A percentile compares a stretch with the other conserved stretches of the same genome.
phyloP scores from a whole-genome alignment of 2,888 invertebrate genomes.

The Anarsia innoxiella region DNA sequence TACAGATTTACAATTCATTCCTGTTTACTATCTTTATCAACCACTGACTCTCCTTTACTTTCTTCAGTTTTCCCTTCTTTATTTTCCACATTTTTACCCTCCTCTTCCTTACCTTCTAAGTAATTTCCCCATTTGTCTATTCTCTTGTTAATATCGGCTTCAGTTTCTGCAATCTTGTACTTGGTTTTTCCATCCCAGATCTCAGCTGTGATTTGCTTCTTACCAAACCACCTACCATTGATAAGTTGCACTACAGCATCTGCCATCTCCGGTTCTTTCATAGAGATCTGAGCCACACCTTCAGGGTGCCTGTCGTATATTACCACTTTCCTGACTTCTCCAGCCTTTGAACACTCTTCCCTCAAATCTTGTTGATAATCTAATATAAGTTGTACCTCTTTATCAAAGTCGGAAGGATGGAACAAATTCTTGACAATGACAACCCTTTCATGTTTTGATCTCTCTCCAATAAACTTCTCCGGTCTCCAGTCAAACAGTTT shows the following conservation, averaged over 20 bases:
- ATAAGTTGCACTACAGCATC: conserved; percentile 91
- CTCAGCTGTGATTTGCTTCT: conserved; percentile 88
- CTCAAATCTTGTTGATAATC: conserved; percentile 94
- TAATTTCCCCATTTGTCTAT: conserved; percentile 92
- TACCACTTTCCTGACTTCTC: conserved; percentile 92
- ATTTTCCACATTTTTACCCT: conserved; percentile 13
- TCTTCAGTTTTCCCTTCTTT: conserved; percentile 7
- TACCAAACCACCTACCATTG: conserved; percentile 93
- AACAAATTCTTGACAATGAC: conserved; percentile 97
- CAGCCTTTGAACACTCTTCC: conserved; percentile 92
- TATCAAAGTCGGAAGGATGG: conserved; percentile 90
- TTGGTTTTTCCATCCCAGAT: conserved; percentile 98
- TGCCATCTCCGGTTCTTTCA: conserved; percentile 92
- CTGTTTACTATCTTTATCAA: too few species aligned
- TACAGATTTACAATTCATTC: too few species aligned
- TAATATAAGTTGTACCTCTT: conserved; percentile 89
- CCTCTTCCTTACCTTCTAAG: conserved; percentile 77
- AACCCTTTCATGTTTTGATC: conserved; percentile 90
- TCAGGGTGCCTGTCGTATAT: conserved; percentile 95
- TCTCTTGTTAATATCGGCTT: conserved; percentile 87
- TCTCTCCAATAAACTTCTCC: conserved; percentile 89
- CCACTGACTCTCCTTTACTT: too few species aligned
- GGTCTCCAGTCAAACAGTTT: conserved; percentile 98
- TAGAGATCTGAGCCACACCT: conserved; percentile 94
- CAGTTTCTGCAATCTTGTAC: conserved; percentile 93